phyloP scores from a whole-genome alignment of 2,113 vertebrate species.

The Indri indri region DNA sequence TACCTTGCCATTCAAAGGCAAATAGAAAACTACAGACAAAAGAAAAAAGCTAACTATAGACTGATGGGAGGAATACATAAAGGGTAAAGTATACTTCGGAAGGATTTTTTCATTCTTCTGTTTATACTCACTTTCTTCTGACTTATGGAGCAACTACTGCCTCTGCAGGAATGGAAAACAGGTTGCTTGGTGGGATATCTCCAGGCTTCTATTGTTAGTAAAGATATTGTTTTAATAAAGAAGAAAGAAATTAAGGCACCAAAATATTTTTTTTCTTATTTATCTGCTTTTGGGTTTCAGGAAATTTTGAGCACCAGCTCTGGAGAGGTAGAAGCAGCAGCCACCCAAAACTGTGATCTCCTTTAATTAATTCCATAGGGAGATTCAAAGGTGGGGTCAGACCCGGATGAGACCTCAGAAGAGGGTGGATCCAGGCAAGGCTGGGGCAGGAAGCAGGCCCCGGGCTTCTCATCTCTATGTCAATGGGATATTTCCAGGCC shows the following conservation, averaged over 20 bases:
- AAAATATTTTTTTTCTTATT: neutral
- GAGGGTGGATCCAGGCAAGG: neutral
- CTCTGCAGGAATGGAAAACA: neutral
- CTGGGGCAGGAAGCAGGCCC: neutral
- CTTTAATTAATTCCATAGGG: neutral
- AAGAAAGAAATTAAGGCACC: neutral
- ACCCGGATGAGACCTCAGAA: neutral
- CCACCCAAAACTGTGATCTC: neutral
- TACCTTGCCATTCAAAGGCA: too few species aligned
- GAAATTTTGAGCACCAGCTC: too few species aligned
- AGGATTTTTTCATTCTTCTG: neutral
- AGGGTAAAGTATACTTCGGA: neutral
- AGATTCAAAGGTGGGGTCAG: neutral
- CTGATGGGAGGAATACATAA: neutral
- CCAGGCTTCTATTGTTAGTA: neutral
- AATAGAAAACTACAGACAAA: too few species aligned
- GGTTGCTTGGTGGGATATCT: neutral
- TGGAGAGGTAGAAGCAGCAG: neutral
- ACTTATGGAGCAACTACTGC: neutral
- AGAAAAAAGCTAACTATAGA: neutral
- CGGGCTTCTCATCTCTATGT: neutral
- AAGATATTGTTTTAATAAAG: neutral
- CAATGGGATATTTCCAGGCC: neutral
- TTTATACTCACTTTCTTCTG: neutral
- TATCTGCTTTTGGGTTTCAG: neutral